phyloP scores from a whole-genome alignment of 2,888 invertebrate species.

The Panopea generosa region DNA sequence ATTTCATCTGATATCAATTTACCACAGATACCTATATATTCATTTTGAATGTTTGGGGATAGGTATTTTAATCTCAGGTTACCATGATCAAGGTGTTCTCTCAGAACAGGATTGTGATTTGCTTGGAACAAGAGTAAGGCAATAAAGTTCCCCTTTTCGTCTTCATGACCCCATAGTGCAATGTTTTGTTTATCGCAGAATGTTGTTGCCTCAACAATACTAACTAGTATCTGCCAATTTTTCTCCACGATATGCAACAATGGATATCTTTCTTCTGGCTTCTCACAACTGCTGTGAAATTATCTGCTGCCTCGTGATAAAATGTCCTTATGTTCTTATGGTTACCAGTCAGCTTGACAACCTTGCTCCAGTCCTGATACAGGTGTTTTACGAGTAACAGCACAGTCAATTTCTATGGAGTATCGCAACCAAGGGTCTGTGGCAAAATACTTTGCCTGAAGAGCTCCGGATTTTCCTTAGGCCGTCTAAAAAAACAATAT shows the following conservation, averaged over 20 bases:
- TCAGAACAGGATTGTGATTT: conserved; percentile 14
- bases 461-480: too few species aligned
- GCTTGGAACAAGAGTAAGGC: conserved; percentile 11
- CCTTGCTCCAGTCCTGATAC: conserved; percentile 7
- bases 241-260: conserved; percentile 4
- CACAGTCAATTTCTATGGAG: background rate
- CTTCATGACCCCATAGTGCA: conserved; percentile 8
- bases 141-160: conserved; percentile 14
- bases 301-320: conserved; percentile 4
- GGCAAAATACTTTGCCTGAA: too few species aligned
- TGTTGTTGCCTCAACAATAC: conserved; percentile 7
- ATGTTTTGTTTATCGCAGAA: conserved; percentile 12
- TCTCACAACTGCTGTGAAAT: conserved; percentile 12
- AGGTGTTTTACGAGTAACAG: conserved; percentile 6
- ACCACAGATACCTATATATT: background rate
- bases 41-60: conserved; percentile 8
- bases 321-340: background rate
- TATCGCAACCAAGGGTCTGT: background rate
- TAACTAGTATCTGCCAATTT: background rate
- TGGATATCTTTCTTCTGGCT: conserved; percentile 6
- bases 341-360: background rate
- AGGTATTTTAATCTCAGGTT: background rate
- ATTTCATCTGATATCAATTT: too few species aligned
- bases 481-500: too few species aligned
- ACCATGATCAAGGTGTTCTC: conserved; percentile 17